phyloP scores from a whole-genome alignment of 2,113 vertebrate genomes.

The Alaudala cheleensis region DNA sequence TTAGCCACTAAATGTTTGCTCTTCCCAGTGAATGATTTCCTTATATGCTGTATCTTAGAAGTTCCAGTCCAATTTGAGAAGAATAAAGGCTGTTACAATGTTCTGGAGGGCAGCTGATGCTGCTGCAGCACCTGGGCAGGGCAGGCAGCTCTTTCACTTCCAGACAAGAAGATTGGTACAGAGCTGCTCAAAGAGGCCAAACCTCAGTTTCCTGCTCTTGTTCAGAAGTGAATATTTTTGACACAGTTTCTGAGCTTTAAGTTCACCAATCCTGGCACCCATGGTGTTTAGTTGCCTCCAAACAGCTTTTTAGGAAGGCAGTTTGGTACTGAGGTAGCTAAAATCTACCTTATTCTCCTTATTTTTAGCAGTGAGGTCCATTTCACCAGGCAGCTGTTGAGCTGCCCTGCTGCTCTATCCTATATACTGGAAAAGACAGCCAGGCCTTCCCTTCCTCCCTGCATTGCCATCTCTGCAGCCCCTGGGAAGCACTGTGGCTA shows the following conservation, averaged over 20 bases:
- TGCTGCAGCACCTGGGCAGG: background rate
- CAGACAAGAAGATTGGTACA: background rate
- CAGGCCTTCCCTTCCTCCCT: background rate
- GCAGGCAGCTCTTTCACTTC: background rate
- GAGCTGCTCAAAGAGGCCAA: background rate
- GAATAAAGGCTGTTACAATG: background rate
- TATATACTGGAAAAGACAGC: background rate
- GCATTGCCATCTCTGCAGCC: accelerated
- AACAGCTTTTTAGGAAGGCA: background rate
- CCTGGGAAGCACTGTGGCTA: background rate
- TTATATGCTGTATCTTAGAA: background rate
- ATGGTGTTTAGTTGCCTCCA: background rate
- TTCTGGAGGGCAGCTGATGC: background rate
- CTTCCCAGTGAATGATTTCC: background rate
- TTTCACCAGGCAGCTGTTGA: background rate
- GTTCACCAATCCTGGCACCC: background rate
- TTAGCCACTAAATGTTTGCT: background rate
- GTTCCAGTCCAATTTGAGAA: background rate
- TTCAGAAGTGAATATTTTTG: background rate
- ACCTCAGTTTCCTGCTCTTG: background rate
- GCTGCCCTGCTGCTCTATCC: background rate
- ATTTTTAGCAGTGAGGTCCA: background rate
- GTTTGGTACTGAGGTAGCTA: background rate
- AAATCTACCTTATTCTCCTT: background rate
- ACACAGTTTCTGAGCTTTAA: background rate